Evolutionary conservation across 2,797 vertebrate genomes (phyloP), one percentile per base, ranked within the genome.

Genomic region (Luscinia luscinia): DNA sequence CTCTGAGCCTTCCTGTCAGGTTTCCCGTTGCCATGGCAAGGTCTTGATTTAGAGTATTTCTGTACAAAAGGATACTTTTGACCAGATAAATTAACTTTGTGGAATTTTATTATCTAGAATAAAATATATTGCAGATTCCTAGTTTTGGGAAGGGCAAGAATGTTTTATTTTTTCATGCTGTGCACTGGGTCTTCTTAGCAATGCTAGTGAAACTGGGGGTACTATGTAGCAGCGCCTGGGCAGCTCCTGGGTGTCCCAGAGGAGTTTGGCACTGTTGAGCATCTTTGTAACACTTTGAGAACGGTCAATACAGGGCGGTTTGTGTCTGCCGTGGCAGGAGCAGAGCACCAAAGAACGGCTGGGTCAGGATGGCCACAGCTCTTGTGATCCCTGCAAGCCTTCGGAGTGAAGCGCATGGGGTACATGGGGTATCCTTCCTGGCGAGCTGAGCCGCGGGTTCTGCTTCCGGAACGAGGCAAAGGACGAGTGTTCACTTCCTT

Each of bases 101-200:
- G 97, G 85, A 91, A 54, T 94, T 96, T 92, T 95, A 74, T 88
- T 95, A 89, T 41, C 67, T 95, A 96, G 94, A 95, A 92, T 85
- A 85, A 91, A 83, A 85, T 95, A 78, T 91, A 91, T 95, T 91
- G 88, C 88, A 95, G 88, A 90, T 95, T 77, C 89, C 93, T 94
- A 73, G 82, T 92, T 95, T 91, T 43, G 96, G 94, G 91, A 96
- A 96, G 92, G 96, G 95, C 96, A 91, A 83, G 89, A 97, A 87
- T 80, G 85, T 94, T 93, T 87, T 95, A 45, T 94, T 91, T 89
- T 95, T 93, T 87, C 91, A 73, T 41, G 91, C 93, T 93, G 91
- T 95, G 92, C 89, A 94, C 94, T 66, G 78, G 90, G 93, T 96
- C 96, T 95, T 94, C 69, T 91, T 89, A 97, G 93, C 94, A 96